Evolutionary conservation across 2,888 invertebrate species (phyloP).

Genomic region (Cerastis leucographa): DNA sequence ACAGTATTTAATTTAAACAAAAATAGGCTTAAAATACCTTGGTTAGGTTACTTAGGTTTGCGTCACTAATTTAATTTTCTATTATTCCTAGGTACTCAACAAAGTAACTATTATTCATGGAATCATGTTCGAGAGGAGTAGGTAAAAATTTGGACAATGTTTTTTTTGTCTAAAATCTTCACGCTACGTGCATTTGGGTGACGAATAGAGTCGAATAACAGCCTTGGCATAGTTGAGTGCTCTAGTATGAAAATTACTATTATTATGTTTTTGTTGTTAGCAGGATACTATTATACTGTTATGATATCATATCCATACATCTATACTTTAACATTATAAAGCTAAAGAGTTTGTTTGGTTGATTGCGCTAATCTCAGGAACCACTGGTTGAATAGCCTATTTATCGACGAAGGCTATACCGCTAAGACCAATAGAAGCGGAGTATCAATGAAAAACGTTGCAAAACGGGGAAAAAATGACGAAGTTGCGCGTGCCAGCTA

Average conservation of each 20-base stretch:
- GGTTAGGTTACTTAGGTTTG: no score
- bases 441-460: no score
- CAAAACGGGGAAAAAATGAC: no score
- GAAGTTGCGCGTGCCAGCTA: no score
- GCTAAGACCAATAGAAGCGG: no score
- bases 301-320: background rate
- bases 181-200: constrained; percentile 59
- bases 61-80: background rate
- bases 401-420: no score
- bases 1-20: no score
- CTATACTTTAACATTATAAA: no score
- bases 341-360: no score
- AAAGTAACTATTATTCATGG: constrained; percentile 19
- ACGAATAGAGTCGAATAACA: constrained; percentile 46
- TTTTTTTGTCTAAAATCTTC: constrained; percentile 58
- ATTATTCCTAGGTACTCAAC: background rate
- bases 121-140: constrained; percentile 2
- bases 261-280: constrained; percentile 21
- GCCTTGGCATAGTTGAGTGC: constrained; percentile 58
- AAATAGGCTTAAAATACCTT: background rate
- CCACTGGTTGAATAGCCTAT: no score
- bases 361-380: no score
- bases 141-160: constrained; percentile 33
- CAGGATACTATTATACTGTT: constrained; percentile 13
- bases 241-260: constrained; percentile 38